These are phyloP conservation scores for Volucella zonaria DNA, from an alignment of 2,888 invertebrate genomes.

Conservation along the genomic window DNA sequence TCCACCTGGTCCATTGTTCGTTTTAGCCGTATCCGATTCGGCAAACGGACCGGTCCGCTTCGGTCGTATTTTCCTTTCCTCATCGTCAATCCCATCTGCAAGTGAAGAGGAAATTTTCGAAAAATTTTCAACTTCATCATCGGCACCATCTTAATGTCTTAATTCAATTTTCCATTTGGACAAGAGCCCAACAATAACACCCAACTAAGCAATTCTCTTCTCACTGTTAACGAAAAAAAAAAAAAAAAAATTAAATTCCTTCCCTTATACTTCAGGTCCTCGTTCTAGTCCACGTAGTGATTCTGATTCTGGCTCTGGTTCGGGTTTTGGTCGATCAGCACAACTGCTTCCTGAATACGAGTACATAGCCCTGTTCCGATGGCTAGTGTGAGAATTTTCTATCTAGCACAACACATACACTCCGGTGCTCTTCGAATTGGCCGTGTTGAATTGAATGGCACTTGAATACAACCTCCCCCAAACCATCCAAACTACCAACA, in stretches of 20 bases:
- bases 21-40: slow-evolving; percentile 13
- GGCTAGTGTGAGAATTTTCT: slow-evolving; percentile 25
- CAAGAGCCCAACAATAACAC: slow-evolving; percentile 62
- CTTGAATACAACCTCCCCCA: slow-evolving; percentile 21
- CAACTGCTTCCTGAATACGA: slow-evolving; percentile 30
- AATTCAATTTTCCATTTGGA: slow-evolving; percentile 72
- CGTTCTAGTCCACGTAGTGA: too few species aligned
- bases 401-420: slow-evolving; percentile 18
- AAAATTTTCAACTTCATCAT: slow-evolving; percentile 66
- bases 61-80: background rate
- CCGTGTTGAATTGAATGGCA: slow-evolving; percentile 54
- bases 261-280: slow-evolving; percentile 14
- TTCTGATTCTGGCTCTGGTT: too few species aligned
- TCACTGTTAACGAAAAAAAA: background rate
- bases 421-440: slow-evolving; percentile 34
- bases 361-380: slow-evolving; percentile 5
- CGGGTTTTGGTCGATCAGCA: too few species aligned
- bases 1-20: slow-evolving; percentile 49
- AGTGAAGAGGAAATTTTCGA: slow-evolving; percentile 26
- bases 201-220: slow-evolving; percentile 22
- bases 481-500: background rate
- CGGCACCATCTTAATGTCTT: slow-evolving; percentile 70
- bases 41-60: background rate
- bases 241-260: background rate
- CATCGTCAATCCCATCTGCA: slow-evolving; percentile 27